These are phyloP conservation scores for Diaprepes abbreviatus DNA, from an alignment of 2,888 invertebrate species.

Conservation along the genomic window DNA sequence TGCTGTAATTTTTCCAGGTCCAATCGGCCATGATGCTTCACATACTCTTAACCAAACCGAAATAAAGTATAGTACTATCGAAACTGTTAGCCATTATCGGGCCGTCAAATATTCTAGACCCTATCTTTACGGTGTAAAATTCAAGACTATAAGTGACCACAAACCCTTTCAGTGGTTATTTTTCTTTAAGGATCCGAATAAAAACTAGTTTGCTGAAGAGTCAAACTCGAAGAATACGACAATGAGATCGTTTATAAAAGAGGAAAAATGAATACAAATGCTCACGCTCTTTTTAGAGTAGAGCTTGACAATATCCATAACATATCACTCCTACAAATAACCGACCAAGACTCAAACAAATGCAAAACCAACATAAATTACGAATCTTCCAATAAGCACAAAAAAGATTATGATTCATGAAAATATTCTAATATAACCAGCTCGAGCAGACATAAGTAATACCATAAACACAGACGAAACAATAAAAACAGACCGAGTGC, in stretches of 20 bases:
- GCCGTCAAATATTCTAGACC: no score
- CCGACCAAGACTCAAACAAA: not conserved
- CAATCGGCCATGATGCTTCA: conserved; percentile 10
- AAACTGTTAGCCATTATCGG: no score
- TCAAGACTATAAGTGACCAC: conserved; percentile 42
- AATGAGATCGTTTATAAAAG: conserved; percentile 40
- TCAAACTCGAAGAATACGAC: conserved; percentile 45
- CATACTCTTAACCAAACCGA: conserved; percentile 6
- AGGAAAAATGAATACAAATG: conserved; percentile 38
- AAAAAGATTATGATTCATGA: not conserved
- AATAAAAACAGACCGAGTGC: not conserved
- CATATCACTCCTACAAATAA: not conserved
- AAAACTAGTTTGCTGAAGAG: conserved; percentile 40
- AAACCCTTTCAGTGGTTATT: conserved; percentile 47
- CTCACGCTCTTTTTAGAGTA: conserved; percentile 33
- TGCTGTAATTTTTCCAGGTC: conserved; percentile 32
- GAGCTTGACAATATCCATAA: conserved; percentile 9
- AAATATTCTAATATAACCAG: not conserved
- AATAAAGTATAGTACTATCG: conserved; percentile 1
- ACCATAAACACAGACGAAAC: not conserved
- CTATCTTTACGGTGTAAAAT: conserved; percentile 41
- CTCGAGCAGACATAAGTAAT: not conserved
- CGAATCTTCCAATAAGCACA: not conserved
- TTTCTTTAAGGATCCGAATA: conserved; percentile 44
- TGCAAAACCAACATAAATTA: no score